Evolutionary conservation across 1,140 invertebrate species (phyloP).

Genomic region (Heliconius nattereri): DNA sequence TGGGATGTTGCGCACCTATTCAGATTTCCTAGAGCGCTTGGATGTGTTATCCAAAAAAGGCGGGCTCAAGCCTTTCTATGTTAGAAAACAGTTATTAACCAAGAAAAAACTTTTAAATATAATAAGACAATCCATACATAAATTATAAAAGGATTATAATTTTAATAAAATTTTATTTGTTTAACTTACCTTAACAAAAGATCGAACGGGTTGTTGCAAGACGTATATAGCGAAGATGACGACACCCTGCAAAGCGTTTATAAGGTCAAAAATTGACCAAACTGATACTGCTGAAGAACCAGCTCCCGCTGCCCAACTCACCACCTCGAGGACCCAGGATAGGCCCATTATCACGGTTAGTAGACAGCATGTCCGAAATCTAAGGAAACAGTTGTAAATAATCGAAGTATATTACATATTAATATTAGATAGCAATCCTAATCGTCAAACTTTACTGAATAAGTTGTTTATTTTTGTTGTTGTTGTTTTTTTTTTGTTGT

Average conservation of each 20-base stretch:
- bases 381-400: conserved; percentile 39
- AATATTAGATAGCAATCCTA: too few relatives aligned
- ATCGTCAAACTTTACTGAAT: too few relatives aligned
- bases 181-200: conserved; percentile 62
- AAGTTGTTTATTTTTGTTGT: too few relatives aligned
- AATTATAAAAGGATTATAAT: background rate
- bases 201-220: conserved; percentile 78
- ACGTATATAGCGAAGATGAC: conserved; percentile 83
- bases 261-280: conserved; percentile 80
- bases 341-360: conserved; percentile 82
- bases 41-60: background rate
- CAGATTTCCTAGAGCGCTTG: background rate
- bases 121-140: too few relatives aligned
- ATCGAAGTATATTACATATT: too few relatives aligned
- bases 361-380: conserved; percentile 79
- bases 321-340: conserved; percentile 81
- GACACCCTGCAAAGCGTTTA: conserved; percentile 80
- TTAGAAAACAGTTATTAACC: too few relatives aligned
- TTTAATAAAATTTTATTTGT: background rate
- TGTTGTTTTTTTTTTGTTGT: too few relatives aligned
- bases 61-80: background rate
- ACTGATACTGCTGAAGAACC: conserved; percentile 71
- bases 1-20: background rate
- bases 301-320: conserved; percentile 78
- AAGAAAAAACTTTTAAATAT: too few relatives aligned